A percentile compares a stretch with the other conserved stretches of the same genome.
These are phyloP conservation scores for Chauna torquata DNA, from an alignment of 2,113 vertebrate genomes.

Conservation along the genomic window DNA sequence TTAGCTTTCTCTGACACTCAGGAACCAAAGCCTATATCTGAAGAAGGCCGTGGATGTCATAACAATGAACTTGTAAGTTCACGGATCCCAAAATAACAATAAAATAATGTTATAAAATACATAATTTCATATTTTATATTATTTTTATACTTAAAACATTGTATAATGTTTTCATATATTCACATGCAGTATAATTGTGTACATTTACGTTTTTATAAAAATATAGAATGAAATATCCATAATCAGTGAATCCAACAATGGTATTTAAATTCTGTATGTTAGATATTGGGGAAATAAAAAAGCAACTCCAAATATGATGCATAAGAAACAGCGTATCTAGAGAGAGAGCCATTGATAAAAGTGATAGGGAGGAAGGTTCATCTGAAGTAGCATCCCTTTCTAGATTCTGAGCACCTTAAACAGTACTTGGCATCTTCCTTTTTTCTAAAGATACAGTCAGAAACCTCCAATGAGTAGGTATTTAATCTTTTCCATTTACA, in stretches of 20 bases:
- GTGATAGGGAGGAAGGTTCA: not conserved
- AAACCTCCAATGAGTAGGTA: not conserved
- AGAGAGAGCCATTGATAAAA: not conserved
- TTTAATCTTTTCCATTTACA: not conserved
- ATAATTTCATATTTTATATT: not conserved
- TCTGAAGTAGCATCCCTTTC: not conserved
- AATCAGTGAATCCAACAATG: not conserved
- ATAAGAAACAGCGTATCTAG: not conserved
- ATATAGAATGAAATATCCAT: not conserved
- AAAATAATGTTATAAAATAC: not conserved
- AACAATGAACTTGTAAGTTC: not conserved
- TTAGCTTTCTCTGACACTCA: not conserved
- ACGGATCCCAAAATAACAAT: not conserved
- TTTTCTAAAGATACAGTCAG: not conserved
- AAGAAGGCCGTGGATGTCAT: not conserved
- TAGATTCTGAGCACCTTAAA: not conserved
- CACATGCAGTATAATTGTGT: not conserved
- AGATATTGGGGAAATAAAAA: not conserved
- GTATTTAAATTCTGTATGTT: not conserved
- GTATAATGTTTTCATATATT: not conserved
- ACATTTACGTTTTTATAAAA: not conserved
- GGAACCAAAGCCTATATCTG: not conserved
- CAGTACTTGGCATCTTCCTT: not conserved
- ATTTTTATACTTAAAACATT: not conserved
- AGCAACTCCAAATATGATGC: not conserved